These are phyloP conservation scores for Choloepus hoffmanni DNA, from an alignment of 2,113 vertebrate genomes.

Conservation along the genomic window DNA sequence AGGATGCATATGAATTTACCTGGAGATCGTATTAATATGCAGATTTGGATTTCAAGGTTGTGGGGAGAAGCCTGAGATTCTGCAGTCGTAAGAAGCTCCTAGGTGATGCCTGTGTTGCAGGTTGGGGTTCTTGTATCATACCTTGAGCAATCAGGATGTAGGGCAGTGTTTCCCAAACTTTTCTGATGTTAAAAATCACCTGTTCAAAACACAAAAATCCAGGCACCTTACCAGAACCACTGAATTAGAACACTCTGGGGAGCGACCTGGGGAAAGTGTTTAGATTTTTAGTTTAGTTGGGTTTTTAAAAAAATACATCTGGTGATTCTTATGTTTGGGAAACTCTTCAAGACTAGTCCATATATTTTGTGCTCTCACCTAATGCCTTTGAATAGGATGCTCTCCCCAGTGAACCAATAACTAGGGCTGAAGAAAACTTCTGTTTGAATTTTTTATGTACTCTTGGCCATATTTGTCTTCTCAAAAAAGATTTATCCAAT, in stretches of 20 bases:
- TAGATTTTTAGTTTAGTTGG: background rate
- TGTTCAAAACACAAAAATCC: background rate
- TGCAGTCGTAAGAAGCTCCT: background rate
- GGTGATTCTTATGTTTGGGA: background rate
- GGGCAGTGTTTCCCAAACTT: background rate
- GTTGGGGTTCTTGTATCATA: background rate
- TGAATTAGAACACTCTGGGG: background rate
- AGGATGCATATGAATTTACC: background rate
- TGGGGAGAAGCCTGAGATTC: background rate
- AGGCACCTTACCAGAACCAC: background rate
- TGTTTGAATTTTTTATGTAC: background rate
- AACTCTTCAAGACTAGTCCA: background rate
- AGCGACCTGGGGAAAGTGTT: background rate
- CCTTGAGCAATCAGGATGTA: background rate
- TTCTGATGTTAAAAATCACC: background rate
- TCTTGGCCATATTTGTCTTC: background rate
- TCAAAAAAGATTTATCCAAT: background rate
- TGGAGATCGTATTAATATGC: background rate
- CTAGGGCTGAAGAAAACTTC: background rate
- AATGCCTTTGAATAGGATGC: background rate
- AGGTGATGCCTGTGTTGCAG: background rate
- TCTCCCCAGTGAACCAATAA: background rate
- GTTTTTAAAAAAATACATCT: background rate
- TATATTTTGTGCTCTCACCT: background rate
- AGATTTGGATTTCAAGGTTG: background rate